phyloP scores from a whole-genome alignment of 2,113 vertebrate species.

The Myotis brandtii region DNA sequence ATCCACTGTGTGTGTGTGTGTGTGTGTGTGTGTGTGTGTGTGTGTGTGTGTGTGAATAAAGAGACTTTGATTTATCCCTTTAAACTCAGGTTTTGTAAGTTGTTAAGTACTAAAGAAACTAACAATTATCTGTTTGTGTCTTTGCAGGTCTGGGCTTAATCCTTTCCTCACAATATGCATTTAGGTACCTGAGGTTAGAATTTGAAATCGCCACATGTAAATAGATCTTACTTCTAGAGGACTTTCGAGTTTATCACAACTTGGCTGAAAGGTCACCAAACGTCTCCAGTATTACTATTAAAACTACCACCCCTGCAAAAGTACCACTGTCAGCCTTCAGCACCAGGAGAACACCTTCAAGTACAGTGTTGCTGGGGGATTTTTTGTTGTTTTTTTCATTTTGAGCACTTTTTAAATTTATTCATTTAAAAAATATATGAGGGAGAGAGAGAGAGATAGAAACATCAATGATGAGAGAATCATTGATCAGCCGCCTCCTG shows the following conservation, averaged over 20 bases:
- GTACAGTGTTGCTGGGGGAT: background rate
- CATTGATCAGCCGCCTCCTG: too few relatives aligned
- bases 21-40: background rate
- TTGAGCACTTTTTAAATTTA: slow-evolving; percentile 71
- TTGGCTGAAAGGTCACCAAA: background rate
- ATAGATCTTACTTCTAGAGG: background rate
- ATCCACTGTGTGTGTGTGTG: background rate
- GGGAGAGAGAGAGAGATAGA: too few relatives aligned
- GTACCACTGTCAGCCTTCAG: slow-evolving; percentile 45
- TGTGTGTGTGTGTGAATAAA: background rate
- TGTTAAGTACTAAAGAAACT: background rate
- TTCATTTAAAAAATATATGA: background rate
- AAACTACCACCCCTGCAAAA: slow-evolving; percentile 49
- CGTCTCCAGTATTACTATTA: background rate
- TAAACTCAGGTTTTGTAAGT: background rate
- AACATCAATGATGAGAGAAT: too few relatives aligned
- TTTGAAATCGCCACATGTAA: background rate
- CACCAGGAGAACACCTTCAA: slow-evolving; percentile 46
- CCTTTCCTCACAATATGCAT: background rate
- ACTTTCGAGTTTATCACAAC: background rate
- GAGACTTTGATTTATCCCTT: background rate
- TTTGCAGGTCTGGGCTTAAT: slow-evolving; percentile 91
- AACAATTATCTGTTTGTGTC: slow-evolving; percentile 60
- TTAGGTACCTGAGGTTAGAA: slow-evolving; percentile 46
- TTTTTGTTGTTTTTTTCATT: slow-evolving; percentile 41